These are phyloP conservation scores for Taxidea taxus DNA, from an alignment of 2,113 vertebrate genomes.

Conservation along the genomic window DNA sequence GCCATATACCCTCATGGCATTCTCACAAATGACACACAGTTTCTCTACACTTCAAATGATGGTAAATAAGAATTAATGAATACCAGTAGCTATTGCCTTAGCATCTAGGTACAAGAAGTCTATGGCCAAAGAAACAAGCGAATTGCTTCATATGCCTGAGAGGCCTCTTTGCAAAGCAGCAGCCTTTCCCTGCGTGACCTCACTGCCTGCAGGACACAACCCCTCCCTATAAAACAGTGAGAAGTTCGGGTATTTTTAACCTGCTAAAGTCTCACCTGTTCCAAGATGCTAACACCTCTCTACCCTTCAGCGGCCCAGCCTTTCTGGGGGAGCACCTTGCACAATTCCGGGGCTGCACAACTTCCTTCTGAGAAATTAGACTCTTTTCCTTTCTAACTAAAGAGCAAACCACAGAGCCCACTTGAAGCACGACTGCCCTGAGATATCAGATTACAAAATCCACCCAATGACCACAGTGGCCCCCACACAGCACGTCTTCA, in stretches of 20 bases:
- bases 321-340: not conserved
- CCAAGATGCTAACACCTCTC: not conserved
- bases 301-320: not conserved
- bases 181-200: not conserved
- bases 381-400: slow-evolving; percentile 21
- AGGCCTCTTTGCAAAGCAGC: not conserved
- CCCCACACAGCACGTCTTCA: not conserved
- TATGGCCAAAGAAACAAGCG: not conserved
- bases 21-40: not conserved
- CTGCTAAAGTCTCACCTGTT: not conserved
- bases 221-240: not conserved
- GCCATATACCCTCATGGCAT: not conserved
- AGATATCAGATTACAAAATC: not conserved
- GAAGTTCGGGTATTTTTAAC: not conserved
- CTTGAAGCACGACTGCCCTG: not conserved
- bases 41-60: not conserved
- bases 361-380: slow-evolving; percentile 28
- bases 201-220: not conserved
- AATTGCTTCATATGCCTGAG: not conserved
- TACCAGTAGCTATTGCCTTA: not conserved
- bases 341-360: not conserved
- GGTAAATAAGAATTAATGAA: not conserved
- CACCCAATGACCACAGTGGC: not conserved
- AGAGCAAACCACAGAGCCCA: not conserved
- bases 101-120: not conserved